Conservation (phyloP, 2,888 invertebrate genomes). For the Lordiphosa fenestrarum region DNA sequence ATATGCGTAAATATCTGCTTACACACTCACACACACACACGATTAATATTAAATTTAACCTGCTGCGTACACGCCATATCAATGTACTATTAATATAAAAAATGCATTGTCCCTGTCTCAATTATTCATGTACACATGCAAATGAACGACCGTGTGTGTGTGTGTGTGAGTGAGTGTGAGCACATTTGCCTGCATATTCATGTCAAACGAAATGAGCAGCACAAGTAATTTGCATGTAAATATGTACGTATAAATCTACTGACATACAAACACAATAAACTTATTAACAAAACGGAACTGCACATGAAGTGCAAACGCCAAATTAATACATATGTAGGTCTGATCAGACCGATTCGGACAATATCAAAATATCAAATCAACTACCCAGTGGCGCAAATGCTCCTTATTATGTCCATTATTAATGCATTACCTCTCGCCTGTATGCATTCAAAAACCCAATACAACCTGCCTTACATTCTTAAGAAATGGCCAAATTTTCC, state of each 20-base stretch:
- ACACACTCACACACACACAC: neutral
- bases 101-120: slow-evolving; percentile 32
- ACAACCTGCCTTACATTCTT: too few species aligned
- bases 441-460: too few species aligned
- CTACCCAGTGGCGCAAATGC: too few species aligned
- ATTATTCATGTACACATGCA: slow-evolving; percentile 28
- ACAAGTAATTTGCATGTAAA: slow-evolving; percentile 39
- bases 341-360: too few species aligned
- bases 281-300: too few species aligned
- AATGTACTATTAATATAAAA: slow-evolving; percentile 33
- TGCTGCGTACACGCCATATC: slow-evolving; percentile 6
- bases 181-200: neutral
- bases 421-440: too few species aligned
- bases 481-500: too few species aligned
- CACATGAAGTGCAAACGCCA: too few species aligned
- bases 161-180: slow-evolving; percentile 7
- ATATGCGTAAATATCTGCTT: slow-evolving; percentile 37
- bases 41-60: neutral
- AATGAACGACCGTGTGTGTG: slow-evolving; percentile 10
- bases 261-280: slow-evolving; percentile 6
- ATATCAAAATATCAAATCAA: too few species aligned
- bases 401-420: too few species aligned
- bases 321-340: too few species aligned
- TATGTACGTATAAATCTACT: slow-evolving; percentile 39
- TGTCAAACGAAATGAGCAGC: slow-evolving; percentile 33